Conservation (phyloP, 1,140 invertebrate species). For the Platyscapa corneri region DNA sequence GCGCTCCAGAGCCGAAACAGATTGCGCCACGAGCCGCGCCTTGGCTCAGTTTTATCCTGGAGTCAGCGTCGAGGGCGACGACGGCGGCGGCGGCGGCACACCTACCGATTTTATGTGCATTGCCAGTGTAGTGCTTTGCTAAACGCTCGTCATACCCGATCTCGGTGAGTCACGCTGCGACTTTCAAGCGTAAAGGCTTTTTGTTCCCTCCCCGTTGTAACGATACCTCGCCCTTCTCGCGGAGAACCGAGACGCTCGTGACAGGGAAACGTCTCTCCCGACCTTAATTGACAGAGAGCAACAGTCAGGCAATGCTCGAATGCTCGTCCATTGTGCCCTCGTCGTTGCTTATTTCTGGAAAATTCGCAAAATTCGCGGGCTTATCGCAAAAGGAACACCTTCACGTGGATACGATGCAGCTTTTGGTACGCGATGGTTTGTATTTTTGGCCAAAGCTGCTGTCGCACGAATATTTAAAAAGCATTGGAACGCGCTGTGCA, state of each 20-base stretch:
- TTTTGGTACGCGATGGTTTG: too few relatives aligned
- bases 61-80: background rate
- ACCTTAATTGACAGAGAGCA: background rate
- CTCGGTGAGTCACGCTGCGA: constrained; percentile 31
- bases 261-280: background rate
- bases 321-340: too few relatives aligned
- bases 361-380: too few relatives aligned
- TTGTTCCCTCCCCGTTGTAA: background rate
- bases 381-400: too few relatives aligned
- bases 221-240: background rate
- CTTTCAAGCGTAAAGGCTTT: constrained; percentile 22
- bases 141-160: background rate
- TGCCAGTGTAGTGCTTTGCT: background rate
- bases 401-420: too few relatives aligned
- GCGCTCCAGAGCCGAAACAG: constrained; percentile 19
- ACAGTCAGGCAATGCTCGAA: too few relatives aligned
- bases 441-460: too few relatives aligned
- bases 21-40: constrained; percentile 37
- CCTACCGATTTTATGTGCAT: constrained; percentile 26
- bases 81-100: background rate
- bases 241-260: too few relatives aligned
- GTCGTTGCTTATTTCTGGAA: too few relatives aligned
- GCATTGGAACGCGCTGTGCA: too few relatives aligned
- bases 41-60: constrained; percentile 38
- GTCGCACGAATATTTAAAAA: too few relatives aligned